Percentiles rank a stretch among this genome's conserved stretches.
phyloP scores from a whole-genome alignment of 2,888 invertebrate genomes.

The Zygogramma bicolorata region DNA sequence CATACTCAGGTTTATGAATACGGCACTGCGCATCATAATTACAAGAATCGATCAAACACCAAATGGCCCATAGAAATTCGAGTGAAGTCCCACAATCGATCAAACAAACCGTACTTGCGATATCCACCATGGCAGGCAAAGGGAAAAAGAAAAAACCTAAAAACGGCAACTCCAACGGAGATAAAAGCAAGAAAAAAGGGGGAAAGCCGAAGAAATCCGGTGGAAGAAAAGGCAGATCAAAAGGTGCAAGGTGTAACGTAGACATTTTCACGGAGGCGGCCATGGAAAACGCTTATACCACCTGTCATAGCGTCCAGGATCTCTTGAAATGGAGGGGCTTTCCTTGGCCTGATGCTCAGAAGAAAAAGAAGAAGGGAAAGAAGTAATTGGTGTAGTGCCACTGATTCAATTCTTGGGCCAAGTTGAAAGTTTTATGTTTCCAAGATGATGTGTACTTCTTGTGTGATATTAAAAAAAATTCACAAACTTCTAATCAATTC shows the following conservation, averaged over 20 bases:
- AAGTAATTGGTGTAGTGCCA: conserved; percentile 54
- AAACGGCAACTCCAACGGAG: conserved; percentile 48
- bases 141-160: conserved; percentile 53
- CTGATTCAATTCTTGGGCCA: too few relatives aligned
- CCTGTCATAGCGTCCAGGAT: conserved; percentile 93
- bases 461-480: too few relatives aligned
- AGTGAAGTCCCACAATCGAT: not conserved
- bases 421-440: too few relatives aligned
- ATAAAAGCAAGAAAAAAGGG: conserved; percentile 47
- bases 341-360: conserved; percentile 88
- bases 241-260: conserved; percentile 76
- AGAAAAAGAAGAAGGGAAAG: conserved; percentile 88
- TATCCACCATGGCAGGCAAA: conserved; percentile 43
- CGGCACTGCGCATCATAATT: not conserved
- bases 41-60: not conserved
- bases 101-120: not conserved
- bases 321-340: conserved; percentile 88
- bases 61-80: not conserved
- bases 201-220: conserved; percentile 46
- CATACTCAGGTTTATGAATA: too few relatives aligned
- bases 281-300: conserved; percentile 94
- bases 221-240: conserved; percentile 56
- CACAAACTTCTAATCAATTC: too few relatives aligned
- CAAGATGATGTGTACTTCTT: too few relatives aligned
- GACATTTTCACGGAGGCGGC: conserved; percentile 91